These are phyloP conservation scores for Alces alces DNA, from an alignment of 2,113 vertebrate species.

Conservation along the genomic window DNA sequence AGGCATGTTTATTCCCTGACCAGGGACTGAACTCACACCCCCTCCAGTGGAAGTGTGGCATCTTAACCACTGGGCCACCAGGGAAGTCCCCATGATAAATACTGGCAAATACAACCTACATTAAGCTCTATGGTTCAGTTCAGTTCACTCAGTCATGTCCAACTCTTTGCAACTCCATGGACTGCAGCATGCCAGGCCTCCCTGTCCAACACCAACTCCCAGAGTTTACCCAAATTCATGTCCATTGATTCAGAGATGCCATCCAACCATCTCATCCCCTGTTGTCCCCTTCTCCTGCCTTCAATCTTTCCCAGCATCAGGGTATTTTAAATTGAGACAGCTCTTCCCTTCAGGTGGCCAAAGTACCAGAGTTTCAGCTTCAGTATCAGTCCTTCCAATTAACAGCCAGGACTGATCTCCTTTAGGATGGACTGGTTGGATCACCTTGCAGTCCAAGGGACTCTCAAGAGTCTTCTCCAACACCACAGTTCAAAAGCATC, in stretches of 20 bases:
- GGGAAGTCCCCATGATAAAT: neutral
- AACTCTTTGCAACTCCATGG: neutral
- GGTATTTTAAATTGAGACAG: neutral
- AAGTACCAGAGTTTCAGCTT: neutral
- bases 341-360: neutral
- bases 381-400: neutral
- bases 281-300: neutral
- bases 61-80: neutral
- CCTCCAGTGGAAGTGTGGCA: neutral
- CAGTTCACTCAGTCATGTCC: neutral
- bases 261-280: neutral
- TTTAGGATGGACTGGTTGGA: neutral
- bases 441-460: neutral
- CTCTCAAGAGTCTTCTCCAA: neutral
- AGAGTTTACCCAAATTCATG: neutral
- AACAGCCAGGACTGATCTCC: neutral
- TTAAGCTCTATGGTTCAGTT: neutral
- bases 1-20: neutral
- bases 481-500: neutral
- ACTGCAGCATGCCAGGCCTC: neutral
- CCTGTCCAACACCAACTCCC: neutral
- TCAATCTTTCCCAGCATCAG: neutral
- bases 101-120: neutral
- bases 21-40: neutral
- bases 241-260: neutral